Evolutionary conservation across 2,113 vertebrate genomes (phyloP).

Genomic region (Ammospiza caudacuta): DNA sequence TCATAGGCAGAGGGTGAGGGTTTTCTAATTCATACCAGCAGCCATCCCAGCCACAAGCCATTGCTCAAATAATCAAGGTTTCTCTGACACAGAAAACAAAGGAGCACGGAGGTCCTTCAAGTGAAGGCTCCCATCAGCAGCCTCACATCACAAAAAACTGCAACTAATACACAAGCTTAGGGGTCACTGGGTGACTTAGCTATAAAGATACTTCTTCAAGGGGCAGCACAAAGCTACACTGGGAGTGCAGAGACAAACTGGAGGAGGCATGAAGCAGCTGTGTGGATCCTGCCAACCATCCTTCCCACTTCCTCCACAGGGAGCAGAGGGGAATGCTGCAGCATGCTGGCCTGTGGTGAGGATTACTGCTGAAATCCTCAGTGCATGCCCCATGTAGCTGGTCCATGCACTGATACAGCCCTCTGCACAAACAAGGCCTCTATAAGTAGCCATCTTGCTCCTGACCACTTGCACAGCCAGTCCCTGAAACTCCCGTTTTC

Average conservation of each 20-base stretch:
- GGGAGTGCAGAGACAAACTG: not conserved
- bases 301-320: constrained; percentile 20
- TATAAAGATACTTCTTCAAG: not conserved
- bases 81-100: not conserved
- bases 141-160: not conserved
- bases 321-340: not conserved
- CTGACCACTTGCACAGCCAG: not conserved
- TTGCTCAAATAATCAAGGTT: not conserved
- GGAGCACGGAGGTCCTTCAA: not conserved
- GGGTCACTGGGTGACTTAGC: not conserved
- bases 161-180: not conserved
- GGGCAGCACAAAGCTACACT: not conserved
- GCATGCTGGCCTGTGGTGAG: not conserved
- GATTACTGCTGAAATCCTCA: not conserved
- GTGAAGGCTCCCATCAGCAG: not conserved
- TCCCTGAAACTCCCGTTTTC: not conserved
- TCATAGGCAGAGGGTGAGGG: not conserved
- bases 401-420: not conserved
- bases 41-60: not conserved
- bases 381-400: not conserved
- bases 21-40: not conserved
- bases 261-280: not conserved
- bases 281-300: not conserved
- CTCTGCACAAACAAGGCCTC: not conserved
- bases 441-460: not conserved